Percentiles rank a stretch among this genome's conserved stretches.
Conservation (phyloP, 2,797 vertebrate species). For the Urocyon cinereoargenteus region DNA sequence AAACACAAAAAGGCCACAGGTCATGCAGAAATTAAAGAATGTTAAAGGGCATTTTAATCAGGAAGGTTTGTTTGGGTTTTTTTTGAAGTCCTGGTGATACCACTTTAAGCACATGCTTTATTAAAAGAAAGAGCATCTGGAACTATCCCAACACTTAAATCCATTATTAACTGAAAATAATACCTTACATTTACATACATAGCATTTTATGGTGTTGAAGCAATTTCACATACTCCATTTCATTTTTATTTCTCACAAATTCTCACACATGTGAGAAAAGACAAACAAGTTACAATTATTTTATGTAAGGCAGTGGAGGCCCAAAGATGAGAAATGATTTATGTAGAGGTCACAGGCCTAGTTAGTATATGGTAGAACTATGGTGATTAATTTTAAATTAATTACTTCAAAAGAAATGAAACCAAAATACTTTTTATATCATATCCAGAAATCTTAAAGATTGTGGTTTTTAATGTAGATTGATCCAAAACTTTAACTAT, state of each 20-base stretch:
- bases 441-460: conserved; percentile 44
- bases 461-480: conserved; percentile 59
- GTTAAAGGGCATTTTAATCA: conserved; percentile 57
- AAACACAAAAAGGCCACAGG: conserved; percentile 47
- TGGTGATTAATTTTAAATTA: conserved; percentile 51
- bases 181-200: conserved; percentile 43
- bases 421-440: conserved; percentile 45
- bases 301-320: conserved; percentile 70
- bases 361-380: neutral
- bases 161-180: conserved; percentile 61
- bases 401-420: conserved; percentile 56
- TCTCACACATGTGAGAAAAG: conserved; percentile 72
- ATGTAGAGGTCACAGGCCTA: neutral
- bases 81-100: conserved; percentile 53
- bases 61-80: neutral
- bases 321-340: conserved; percentile 24
- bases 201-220: conserved; percentile 59
- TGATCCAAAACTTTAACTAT: conserved; percentile 47
- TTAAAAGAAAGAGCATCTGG: conserved; percentile 56
- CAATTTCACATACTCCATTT: conserved; percentile 48
- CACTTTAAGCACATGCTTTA: conserved; percentile 65
- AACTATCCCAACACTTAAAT: conserved; percentile 68
- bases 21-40: conserved; percentile 62
- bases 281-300: conserved; percentile 58
- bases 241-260: conserved; percentile 72